Conservation (phyloP, 2,797 vertebrate genomes). For the Nothura maculosa region DNA sequence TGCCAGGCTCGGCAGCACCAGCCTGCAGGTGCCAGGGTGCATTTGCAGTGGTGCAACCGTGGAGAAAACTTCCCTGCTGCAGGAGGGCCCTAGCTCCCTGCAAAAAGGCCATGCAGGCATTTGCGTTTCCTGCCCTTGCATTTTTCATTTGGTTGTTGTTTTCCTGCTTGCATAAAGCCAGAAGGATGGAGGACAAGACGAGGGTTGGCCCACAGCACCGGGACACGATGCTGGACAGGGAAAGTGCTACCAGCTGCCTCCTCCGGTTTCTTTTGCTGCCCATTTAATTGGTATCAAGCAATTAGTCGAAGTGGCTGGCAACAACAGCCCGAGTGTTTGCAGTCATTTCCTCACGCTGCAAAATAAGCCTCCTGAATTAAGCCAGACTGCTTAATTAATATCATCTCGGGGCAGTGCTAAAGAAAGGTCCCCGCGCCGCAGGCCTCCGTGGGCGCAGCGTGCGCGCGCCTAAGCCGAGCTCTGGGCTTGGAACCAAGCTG, state of each 20-base stretch:
- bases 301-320: constrained; percentile 53
- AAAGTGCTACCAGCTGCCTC: background rate
- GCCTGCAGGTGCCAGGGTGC: background rate
- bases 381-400: constrained; percentile 52
- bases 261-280: constrained; percentile 5
- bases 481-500: constrained; percentile 13
- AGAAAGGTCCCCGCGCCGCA: background rate
- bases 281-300: constrained; percentile 33
- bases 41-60: background rate
- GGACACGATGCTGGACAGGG: background rate
- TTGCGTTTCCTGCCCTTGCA: background rate
- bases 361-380: constrained; percentile 62
- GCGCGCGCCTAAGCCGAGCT: background rate
- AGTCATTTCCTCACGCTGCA: constrained; percentile 36
- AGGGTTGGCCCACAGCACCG: too few species aligned
- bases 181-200: background rate
- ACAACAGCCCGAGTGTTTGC: constrained; percentile 34
- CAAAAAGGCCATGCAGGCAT: too few species aligned
- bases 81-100: background rate
- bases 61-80: background rate
- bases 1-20: background rate
- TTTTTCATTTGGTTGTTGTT: background rate
- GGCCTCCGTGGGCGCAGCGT: background rate
- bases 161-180: background rate
- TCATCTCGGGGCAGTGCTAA: background rate